Conservation (phyloP, 2,113 vertebrate genomes). For the Tachysurus fulvidraco region DNA sequence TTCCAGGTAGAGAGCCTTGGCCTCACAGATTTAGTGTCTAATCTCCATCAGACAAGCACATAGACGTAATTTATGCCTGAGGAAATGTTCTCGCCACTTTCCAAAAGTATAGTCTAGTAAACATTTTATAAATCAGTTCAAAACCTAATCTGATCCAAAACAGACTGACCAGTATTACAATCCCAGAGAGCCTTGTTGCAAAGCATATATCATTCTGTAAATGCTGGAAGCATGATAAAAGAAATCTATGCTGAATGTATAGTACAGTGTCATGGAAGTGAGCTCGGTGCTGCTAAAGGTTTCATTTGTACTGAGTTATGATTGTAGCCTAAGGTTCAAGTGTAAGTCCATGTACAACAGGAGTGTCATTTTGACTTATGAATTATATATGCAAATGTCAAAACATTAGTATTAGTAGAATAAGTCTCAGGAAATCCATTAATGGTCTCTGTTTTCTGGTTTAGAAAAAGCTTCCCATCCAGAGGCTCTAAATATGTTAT, state of each 20-base stretch:
- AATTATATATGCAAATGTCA: not conserved
- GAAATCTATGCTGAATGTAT: not conserved
- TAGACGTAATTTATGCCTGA: not conserved
- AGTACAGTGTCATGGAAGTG: not conserved
- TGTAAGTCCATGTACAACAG: not conserved
- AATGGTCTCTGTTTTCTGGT: not conserved
- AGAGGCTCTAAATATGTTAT: not conserved
- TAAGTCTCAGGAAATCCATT: not conserved
- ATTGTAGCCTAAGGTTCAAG: not conserved
- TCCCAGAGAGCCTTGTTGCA: not conserved
- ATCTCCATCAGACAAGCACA: not conserved
- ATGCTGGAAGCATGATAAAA: not conserved
- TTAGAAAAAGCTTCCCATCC: not conserved
- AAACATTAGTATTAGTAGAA: not conserved
- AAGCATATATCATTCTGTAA: not conserved
- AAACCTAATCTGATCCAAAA: not conserved
- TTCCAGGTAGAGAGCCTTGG: slow-evolving; percentile 17
- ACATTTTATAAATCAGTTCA: not conserved
- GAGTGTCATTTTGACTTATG: not conserved
- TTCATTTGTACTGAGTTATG: not conserved
- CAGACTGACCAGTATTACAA: not conserved
- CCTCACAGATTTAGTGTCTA: not conserved
- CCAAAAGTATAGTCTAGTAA: not conserved
- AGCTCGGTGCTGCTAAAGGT: not conserved
- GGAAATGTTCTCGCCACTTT: not conserved